Evolutionary conservation across 1,140 invertebrate genomes (phyloP), one percentile per base, ranked within the genome.

Genomic region (Apis laboriosa): DNA sequence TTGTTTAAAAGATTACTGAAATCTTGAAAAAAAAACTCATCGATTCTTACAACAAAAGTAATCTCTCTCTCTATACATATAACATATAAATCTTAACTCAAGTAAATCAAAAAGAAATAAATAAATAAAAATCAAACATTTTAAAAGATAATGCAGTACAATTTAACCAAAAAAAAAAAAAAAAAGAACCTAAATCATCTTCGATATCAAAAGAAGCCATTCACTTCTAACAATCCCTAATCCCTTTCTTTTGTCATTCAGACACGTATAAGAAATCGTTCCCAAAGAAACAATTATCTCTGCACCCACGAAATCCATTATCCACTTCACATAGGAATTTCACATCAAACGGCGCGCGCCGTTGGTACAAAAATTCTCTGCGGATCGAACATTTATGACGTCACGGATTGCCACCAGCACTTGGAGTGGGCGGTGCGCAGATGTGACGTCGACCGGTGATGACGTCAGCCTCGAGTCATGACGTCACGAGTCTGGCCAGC

Each of bases 331-430:
- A 17, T 13, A 24, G 5, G 12, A 68, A 13, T 7, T 7, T 58
- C 34, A 43, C 34, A 43, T 49, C 1, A 21, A 8, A 43, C 9
- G 60, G 28, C 55, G 71, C 53, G 24, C 24, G 55, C 2, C 13
- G 19, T 7, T 24, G 1, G 3, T 28, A 51, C n/a, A 21, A 76
- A 53, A 53, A 21, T 76, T 17, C 49, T 15, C 17, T 13, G 11
- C 9, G 61, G 60, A 81, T 83, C 58, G 66, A 55, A 55, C 55
- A 0, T 2, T 49, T 17, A 11, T 71, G 66, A 83, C 75, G 81
- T 83, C 81, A 71, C 66, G 12, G 17, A 1, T 9, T 0, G 13
- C 72, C 34, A 74, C 1, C 13, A 2, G 53, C 43, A 17, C 3
- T 43, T 43, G 4, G 61, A 21, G 19, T 56, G 74, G 11, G 13